These are phyloP conservation scores for Coenonympha glycerion DNA, from an alignment of 2,888 invertebrate species.

Conservation along the genomic window DNA sequence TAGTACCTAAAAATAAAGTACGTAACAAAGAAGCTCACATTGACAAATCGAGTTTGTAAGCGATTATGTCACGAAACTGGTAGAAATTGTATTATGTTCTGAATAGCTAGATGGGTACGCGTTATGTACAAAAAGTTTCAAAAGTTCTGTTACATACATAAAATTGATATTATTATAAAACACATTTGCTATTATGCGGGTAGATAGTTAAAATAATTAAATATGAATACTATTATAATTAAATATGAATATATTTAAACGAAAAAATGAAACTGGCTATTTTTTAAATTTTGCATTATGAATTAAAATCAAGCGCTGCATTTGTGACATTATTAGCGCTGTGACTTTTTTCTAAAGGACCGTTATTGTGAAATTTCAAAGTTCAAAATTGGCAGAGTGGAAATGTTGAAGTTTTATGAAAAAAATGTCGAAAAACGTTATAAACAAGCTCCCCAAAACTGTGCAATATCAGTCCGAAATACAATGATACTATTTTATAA, in stretches of 20 bases:
- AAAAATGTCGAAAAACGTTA: not conserved
- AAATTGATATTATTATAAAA: not conserved
- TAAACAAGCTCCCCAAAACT: not conserved
- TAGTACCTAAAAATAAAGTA: not conserved
- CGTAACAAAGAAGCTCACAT: constrained; percentile 4
- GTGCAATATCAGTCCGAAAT: not conserved
- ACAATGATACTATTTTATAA: constrained; percentile 14
- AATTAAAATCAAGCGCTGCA: not conserved
- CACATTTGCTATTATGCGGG: not conserved
- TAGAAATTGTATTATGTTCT: not conserved
- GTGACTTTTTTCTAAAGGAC: not conserved
- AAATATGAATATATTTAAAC: not conserved
- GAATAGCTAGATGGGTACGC: not conserved
- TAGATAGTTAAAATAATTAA: too few relatives aligned
- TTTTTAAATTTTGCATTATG: not conserved
- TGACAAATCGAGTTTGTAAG: constrained; percentile 8
- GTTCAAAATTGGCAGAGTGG: not conserved
- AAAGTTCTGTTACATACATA: not conserved
- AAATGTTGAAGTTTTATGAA: not conserved
- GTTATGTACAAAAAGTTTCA: constrained; percentile 3
- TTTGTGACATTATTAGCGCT: not conserved
- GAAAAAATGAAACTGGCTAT: not conserved
- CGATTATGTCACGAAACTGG: constrained; percentile 8
- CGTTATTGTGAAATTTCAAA: not conserved
- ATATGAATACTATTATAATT: not conserved